Evolutionary conservation across 2,797 vertebrate genomes (phyloP).

Genomic region (Sebastiscus tertius): DNA sequence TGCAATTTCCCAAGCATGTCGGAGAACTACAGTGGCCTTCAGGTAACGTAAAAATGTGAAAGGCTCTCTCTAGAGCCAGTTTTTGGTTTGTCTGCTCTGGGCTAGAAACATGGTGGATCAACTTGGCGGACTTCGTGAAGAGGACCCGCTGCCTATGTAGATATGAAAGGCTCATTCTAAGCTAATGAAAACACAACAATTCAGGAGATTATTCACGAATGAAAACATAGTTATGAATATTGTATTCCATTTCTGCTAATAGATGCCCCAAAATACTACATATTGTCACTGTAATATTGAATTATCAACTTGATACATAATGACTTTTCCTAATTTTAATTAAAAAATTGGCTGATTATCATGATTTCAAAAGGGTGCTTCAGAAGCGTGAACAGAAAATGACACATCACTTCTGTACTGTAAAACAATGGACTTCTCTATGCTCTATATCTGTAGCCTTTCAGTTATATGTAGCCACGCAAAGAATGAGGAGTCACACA

Average conservation of each 20-base stretch:
- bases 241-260: no score
- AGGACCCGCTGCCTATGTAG: rapidly evolving
- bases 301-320: background rate
- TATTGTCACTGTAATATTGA: no score
- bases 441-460: background rate
- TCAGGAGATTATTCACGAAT: no score
- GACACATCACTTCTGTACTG: background rate
- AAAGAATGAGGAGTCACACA: background rate
- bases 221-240: no score
- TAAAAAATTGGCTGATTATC: background rate
- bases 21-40: no score
- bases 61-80: no score
- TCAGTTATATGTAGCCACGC: background rate
- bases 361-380: background rate
- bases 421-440: background rate
- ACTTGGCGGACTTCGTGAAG: no score
- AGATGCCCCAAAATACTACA: no score
- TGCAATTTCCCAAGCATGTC: no score
- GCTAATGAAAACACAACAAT: no score
- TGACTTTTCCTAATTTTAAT: background rate
- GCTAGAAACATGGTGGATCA: no score
- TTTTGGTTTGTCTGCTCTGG: rapidly evolving
- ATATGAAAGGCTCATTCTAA: no score
- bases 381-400: background rate
- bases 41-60: rapidly evolving